Evolutionary conservation across 2,888 invertebrate genomes (phyloP).

Genomic region (Epsilonema sp.): DNA sequence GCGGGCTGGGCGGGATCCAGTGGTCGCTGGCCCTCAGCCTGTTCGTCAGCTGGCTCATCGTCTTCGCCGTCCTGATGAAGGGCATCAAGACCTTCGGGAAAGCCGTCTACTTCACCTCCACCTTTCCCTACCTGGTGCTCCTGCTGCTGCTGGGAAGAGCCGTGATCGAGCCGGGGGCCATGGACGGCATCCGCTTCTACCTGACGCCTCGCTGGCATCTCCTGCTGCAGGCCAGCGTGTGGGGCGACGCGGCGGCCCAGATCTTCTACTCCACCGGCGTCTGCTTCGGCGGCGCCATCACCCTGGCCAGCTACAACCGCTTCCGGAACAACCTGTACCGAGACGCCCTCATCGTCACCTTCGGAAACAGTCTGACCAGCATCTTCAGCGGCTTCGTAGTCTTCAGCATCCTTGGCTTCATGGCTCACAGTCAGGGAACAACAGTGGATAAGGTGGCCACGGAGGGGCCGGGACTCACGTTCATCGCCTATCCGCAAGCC

Average conservation of each 20-base stretch:
- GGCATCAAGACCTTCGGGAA: conserved; percentile 11
- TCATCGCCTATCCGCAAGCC: conserved; percentile 11
- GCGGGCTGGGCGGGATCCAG: conserved; percentile 5
- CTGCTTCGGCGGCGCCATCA: conserved; percentile 10
- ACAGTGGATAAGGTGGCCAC: conserved; percentile 9
- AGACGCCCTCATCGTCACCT: conserved; percentile 10
- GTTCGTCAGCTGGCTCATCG: conserved; percentile 9
- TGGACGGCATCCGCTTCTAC: conserved; percentile 19
- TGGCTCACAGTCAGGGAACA: conserved; percentile 8
- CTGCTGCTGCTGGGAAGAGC: conserved; percentile 6
- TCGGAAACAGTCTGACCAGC: conserved; percentile 10
- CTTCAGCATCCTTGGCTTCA: conserved; percentile 11
- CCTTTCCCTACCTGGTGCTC: conserved; percentile 10
- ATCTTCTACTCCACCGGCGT: conserved; percentile 11
- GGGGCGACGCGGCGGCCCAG: conserved; percentile 22
- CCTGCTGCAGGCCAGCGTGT: conserved; percentile 13
- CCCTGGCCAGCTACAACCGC: conserved; percentile 10
- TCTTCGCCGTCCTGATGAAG: conserved; percentile 9
- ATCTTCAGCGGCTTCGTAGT: conserved; percentile 11
- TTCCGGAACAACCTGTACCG: conserved; percentile 10
- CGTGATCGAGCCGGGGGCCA: conserved; percentile 19
- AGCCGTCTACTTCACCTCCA: conserved; percentile 11
- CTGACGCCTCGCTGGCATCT: conserved; percentile 20
- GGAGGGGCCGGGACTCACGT: conserved; percentile 10
- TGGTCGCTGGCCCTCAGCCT: conserved; percentile 7